A percentile compares a stretch with the other conserved stretches of the same genome.
These are phyloP conservation scores for Thamnophis elegans DNA, from an alignment of 2,797 vertebrate genomes.

Conservation along the genomic window DNA sequence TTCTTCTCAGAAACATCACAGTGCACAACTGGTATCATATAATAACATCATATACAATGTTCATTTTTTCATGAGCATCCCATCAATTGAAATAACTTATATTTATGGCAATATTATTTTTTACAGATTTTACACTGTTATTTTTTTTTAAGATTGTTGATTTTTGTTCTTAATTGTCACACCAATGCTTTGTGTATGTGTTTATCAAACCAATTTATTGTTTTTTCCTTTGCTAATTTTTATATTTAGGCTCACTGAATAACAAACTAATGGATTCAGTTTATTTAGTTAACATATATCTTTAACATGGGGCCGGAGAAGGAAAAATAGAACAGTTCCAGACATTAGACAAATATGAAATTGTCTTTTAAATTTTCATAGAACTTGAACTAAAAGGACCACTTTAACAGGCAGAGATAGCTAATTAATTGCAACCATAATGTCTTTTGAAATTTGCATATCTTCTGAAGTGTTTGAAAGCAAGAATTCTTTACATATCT, in stretches of 20 bases:
- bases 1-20: not conserved
- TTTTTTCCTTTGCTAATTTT: not conserved
- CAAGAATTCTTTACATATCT: not conserved
- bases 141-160: not conserved
- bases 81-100: not conserved
- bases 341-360: not conserved
- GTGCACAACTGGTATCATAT: not conserved
- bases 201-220: not conserved
- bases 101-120: not conserved
- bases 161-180: not conserved
- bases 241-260: not conserved
- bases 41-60: not conserved
- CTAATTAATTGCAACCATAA: not conserved
- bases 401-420: not conserved
- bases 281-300: not conserved
- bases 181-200: not conserved
- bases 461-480: not conserved
- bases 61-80: not conserved
- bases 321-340: no score
- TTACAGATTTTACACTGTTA: not conserved
- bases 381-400: not conserved
- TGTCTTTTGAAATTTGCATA: not conserved
- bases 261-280: not conserved
- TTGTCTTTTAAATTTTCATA: not conserved
- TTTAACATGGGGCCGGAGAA: not conserved